Evolutionary conservation across 2,888 invertebrate genomes (phyloP).

Genomic region (Graphium colonna): DNA sequence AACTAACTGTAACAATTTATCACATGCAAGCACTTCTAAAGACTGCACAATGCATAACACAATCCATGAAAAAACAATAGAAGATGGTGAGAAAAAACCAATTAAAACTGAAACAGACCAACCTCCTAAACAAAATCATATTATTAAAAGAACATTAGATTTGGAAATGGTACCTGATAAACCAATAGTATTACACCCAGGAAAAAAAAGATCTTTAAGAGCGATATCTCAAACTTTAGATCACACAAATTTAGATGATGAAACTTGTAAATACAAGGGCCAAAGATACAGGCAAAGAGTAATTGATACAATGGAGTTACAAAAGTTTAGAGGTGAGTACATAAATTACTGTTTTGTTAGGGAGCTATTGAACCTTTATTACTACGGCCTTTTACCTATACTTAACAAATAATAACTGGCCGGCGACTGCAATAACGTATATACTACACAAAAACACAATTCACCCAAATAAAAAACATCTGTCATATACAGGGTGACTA

Average conservation of each 20-base stretch:
- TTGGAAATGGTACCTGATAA: conserved; percentile 31
- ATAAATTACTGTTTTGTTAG: neutral
- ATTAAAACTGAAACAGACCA: conserved; percentile 34
- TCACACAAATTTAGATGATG: conserved; percentile 60
- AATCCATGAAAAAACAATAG: neutral
- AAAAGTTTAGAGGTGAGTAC: conserved; percentile 59
- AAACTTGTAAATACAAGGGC: conserved; percentile 63
- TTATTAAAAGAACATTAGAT: conserved; percentile 30
- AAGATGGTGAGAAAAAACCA: neutral
- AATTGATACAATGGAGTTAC: conserved; percentile 73
- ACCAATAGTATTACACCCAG: conserved; percentile 78
- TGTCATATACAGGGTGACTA: too few relatives aligned
- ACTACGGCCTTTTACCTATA: too few relatives aligned
- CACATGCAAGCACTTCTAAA: neutral
- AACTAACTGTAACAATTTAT: too few relatives aligned
- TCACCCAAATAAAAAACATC: too few relatives aligned
- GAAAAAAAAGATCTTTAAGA: conserved; percentile 83
- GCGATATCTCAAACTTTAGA: conserved; percentile 59
- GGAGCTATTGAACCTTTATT: too few relatives aligned
- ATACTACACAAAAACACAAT: too few relatives aligned
- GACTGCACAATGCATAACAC: too few relatives aligned
- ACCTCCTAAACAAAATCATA: conserved; percentile 24
- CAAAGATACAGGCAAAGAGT: conserved; percentile 79
- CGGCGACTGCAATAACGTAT: too few relatives aligned
- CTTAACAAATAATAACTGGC: too few relatives aligned